Base-by-base conservation (phyloP, 2,113 vertebrate genomes). In the Crotalus tigris region DNA sequence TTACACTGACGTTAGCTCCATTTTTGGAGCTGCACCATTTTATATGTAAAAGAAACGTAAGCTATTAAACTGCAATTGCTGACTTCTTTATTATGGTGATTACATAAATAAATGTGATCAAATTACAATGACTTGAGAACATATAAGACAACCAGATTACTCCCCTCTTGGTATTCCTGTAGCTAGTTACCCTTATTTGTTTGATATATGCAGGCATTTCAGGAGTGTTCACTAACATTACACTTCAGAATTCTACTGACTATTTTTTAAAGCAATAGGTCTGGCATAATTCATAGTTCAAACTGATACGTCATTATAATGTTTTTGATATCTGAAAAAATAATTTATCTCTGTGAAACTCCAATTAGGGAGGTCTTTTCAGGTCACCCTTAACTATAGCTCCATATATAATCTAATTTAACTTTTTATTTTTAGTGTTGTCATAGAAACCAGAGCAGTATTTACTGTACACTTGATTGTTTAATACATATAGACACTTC, bases 401-500 rank as follows among this genome's bases (percentile, higher is more conserved):
- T 75, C 29, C 49, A 55, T 85, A 85, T 91, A 57, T 81, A 81
- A 54, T 33, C 29, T 85, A 91, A 57, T 86, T 81, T 39, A 91
- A 59, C 75, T 91, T 46, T 91, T 26, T 49, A 4, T 44, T 44
- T 19, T 26, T 55, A 87, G 44, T 33, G 26, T 92, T 92, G 55
- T 85, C 75, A 87, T 86, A 61, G 39, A 59, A 87, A n/a, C 57
- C 23, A 93, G 86, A 85, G 85, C 29, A 89, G 85, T 23, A 26
- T 95, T 95, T 91, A 81, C 75, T 39, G 17, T 44, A 33, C 58
- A 23, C 94, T 92, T 49, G 49, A 44, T 59, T 93, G 0, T 91
- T 95, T 94, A 94, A 92, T 94, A 94, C 91, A 55, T 94, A 95
- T 59, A 90, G 89, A 33, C 69, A 81, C 33, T 81, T 8, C 6